A percentile compares a stretch with the other conserved stretches of the same genome.
phyloP scores from a whole-genome alignment of 2,888 invertebrate genomes.

The Luffia ferchaultella region DNA sequence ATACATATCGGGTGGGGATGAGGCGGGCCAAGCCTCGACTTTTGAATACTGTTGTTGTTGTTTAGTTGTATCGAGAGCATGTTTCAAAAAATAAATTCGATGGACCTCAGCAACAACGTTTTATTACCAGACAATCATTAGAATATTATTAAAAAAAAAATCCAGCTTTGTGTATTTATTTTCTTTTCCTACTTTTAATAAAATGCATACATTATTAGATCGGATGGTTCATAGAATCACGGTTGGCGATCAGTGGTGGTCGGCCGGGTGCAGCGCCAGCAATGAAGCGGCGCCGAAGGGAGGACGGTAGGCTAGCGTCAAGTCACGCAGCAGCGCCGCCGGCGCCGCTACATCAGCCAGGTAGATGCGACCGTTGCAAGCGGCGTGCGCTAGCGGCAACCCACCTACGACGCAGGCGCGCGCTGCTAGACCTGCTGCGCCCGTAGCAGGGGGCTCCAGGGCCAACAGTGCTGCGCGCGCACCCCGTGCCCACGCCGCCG shows the following conservation, averaged over 20 bases:
- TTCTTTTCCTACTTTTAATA: background rate
- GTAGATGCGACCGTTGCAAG: slow-evolving; percentile 77
- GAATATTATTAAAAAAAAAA: background rate
- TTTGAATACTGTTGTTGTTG: background rate
- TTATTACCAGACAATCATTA: background rate
- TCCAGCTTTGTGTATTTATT: background rate
- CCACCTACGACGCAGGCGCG: slow-evolving; percentile 60
- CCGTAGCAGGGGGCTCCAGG: slow-evolving; percentile 77
- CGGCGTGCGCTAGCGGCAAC: slow-evolving; percentile 26
- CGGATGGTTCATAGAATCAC: background rate
- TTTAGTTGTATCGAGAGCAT: background rate
- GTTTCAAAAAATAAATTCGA: background rate
- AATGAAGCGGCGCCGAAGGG: slow-evolving; percentile 9
- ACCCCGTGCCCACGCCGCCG: slow-evolving; percentile 73
- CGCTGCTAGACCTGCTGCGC: slow-evolving; percentile 68
- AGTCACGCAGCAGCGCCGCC: slow-evolving; percentile 54
- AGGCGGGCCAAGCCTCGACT: background rate
- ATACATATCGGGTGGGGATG: background rate
- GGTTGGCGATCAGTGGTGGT: slow-evolving; percentile 18
- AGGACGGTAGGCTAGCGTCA: slow-evolving; percentile 28
- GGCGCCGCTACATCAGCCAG: slow-evolving; percentile 88
- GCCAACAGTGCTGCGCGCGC: slow-evolving; percentile 75
- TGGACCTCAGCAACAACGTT: background rate
- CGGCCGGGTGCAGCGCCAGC: slow-evolving; percentile 26
- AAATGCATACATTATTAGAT: background rate